A percentile compares a stretch with the other conserved stretches of the same genome.
Conservation (phyloP, 1,140 invertebrate species). For the Camponotus vicinus region DNA sequence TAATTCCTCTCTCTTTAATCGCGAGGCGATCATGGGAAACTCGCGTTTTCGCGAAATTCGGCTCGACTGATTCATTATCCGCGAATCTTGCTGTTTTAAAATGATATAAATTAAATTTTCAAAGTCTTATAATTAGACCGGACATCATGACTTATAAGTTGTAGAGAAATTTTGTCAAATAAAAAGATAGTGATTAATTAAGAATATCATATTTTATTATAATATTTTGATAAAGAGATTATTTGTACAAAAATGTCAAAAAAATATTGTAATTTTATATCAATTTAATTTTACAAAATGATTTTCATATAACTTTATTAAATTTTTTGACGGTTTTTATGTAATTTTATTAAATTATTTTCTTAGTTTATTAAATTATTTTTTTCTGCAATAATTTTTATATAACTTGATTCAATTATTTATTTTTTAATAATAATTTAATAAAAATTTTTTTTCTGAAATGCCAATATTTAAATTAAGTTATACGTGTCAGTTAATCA, state of each 20-base stretch:
- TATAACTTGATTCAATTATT: neutral
- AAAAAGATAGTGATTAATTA: neutral
- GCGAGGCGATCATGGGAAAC: constrained; percentile 68
- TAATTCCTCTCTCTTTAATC: constrained; percentile 61
- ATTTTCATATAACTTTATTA: no score
- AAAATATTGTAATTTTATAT: neutral
- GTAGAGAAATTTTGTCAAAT: neutral
- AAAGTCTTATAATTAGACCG: neutral
- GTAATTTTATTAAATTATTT: no score
- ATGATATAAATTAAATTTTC: neutral
- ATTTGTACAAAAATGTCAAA: neutral
- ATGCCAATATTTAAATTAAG: neutral
- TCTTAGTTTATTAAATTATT: no score
- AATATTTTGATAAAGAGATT: neutral
- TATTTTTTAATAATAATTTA: neutral
- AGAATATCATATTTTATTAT: neutral
- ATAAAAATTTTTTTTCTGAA: neutral
- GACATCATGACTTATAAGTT: neutral
- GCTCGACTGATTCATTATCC: neutral
- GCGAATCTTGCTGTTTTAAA: neutral
- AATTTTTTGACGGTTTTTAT: no score
- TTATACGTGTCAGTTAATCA: constrained; percentile 19
- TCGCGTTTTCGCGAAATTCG: constrained; percentile 44
- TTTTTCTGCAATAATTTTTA: no score
- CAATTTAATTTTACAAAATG: neutral